phyloP scores from a whole-genome alignment of 1,140 invertebrate genomes.

The Papilio polyxenes region DNA sequence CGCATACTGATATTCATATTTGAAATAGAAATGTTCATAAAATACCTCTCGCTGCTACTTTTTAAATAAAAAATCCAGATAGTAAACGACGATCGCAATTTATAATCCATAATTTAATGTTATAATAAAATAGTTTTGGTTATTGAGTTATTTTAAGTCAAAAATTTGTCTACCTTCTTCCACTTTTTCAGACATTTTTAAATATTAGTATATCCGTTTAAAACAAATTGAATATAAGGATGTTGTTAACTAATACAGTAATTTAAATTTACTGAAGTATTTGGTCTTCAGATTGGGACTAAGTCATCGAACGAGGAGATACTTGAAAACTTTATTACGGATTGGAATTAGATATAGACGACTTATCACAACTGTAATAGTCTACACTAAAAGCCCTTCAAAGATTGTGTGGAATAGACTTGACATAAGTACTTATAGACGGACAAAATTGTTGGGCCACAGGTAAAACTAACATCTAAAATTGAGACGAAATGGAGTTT shows the following conservation, averaged over 20 bases:
- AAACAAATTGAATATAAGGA: no score
- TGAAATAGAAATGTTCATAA: not conserved
- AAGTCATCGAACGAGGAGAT: not conserved
- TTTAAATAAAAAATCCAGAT: not conserved
- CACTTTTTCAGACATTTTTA: not conserved
- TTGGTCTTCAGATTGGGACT: not conserved
- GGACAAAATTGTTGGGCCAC: not conserved
- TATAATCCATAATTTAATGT: not conserved
- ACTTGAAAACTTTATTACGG: not conserved
- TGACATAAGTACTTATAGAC: not conserved
- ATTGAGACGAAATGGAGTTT: conserved; percentile 7
- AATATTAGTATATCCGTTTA: not conserved
- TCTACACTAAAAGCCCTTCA: not conserved
- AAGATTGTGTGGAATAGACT: not conserved
- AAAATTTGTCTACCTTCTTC: not conserved
- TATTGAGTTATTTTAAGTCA: not conserved
- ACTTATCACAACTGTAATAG: not conserved
- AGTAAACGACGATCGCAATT: not conserved
- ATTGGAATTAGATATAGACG: not conserved
- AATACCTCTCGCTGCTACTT: not conserved
- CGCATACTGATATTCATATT: not conserved
- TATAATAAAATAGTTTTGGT: not conserved
- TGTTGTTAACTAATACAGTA: not conserved
- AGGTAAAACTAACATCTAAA: conserved; percentile 3
- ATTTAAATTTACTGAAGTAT: not conserved